Evolutionary conservation across 1,140 invertebrate genomes (phyloP).

Genomic region (Mylabris phalerata): DNA sequence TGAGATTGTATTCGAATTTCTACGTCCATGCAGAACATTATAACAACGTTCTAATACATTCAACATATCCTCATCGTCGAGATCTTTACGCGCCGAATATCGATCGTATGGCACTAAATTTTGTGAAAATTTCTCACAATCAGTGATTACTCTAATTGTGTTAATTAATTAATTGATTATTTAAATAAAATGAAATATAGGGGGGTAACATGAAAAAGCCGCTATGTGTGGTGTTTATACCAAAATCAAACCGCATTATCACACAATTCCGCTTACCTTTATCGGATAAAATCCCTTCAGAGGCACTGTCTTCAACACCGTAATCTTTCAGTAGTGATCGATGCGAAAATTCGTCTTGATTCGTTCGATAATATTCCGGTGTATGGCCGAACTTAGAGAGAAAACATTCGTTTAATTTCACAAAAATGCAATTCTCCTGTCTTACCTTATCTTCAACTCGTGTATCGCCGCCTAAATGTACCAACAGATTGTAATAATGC

Average conservation of each 20-base stretch:
- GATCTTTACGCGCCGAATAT: conserved; percentile 58
- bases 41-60: conserved; percentile 66
- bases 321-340: conserved; percentile 60
- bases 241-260: background rate
- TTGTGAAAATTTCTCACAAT: too few species aligned
- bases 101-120: conserved; percentile 57
- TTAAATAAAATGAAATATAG: background rate
- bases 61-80: conserved; percentile 60
- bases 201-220: conserved; percentile 16
- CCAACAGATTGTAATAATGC: conserved; percentile 78
- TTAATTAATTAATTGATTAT: too few species aligned
- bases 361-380: conserved; percentile 66
- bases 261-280: conserved; percentile 53
- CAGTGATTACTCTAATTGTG: too few species aligned
- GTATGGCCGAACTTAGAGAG: conserved; percentile 58
- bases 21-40: conserved; percentile 55
- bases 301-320: conserved; percentile 57
- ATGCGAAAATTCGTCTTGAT: conserved; percentile 62
- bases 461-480: conserved; percentile 78
- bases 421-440: background rate
- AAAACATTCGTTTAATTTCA: background rate
- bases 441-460: conserved; percentile 76
- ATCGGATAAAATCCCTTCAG: conserved; percentile 62
- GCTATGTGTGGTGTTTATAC: conserved; percentile 1
- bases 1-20: conserved; percentile 36